A percentile compares a stretch with the other conserved stretches of the same genome.
These are phyloP conservation scores for Odontothrips loti DNA, from an alignment of 2,888 invertebrate species.

Conservation along the genomic window DNA sequence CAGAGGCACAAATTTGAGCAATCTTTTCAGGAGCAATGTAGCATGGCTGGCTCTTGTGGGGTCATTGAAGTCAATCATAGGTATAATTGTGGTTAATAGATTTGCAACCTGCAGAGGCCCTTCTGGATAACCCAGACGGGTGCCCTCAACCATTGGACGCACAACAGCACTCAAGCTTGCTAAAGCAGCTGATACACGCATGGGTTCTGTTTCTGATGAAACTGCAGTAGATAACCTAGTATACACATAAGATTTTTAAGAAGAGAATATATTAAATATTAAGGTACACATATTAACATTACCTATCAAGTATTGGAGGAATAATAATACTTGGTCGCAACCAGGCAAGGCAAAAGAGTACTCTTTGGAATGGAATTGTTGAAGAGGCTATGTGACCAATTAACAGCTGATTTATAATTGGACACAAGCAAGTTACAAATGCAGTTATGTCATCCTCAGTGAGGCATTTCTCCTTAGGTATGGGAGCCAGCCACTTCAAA, in stretches of 20 bases:
- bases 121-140: constrained; percentile 57
- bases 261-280: neutral
- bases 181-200: constrained; percentile 70
- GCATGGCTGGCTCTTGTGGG: constrained; percentile 69
- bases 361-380: constrained; percentile 57
- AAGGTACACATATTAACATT: constrained; percentile 15
- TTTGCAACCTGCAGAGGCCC: constrained; percentile 79
- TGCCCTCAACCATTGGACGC: constrained; percentile 56
- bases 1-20: constrained; percentile 73
- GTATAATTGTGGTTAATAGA: constrained; percentile 71
- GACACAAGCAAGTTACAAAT: constrained; percentile 72
- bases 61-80: constrained; percentile 89
- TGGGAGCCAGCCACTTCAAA: constrained; percentile 62
- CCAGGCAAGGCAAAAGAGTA: constrained; percentile 70
- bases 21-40: constrained; percentile 71
- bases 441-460: constrained; percentile 74
- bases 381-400: constrained; percentile 63
- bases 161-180: constrained; percentile 66
- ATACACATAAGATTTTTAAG: neutral
- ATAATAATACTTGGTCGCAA: constrained; percentile 77
- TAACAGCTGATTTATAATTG: constrained; percentile 71
- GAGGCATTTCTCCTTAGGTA: constrained; percentile 65
- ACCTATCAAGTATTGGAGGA: constrained; percentile 75
- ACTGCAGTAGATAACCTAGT: constrained; percentile 61
- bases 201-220: constrained; percentile 60